A percentile compares a stretch with the other conserved stretches of the same genome.
phyloP scores from a whole-genome alignment of 2,888 invertebrate species.

The Amphipyra berbera region DNA sequence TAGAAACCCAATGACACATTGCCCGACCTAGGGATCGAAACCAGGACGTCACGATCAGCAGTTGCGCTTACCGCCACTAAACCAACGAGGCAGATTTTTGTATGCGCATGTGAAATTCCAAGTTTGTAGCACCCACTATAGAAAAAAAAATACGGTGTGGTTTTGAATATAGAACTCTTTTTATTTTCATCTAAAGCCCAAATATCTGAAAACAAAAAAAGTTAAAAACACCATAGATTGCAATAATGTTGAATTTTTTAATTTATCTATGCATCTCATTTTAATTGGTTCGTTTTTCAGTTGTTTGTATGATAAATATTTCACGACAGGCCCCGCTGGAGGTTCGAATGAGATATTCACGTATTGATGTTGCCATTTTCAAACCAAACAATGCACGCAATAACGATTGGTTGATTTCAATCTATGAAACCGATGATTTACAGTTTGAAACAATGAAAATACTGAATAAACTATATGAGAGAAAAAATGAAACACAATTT shows the following conservation, averaged over 20 bases:
- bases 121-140: too few relatives aligned
- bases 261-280: conserved; percentile 59
- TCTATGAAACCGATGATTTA: conserved; percentile 72
- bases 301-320: conserved; percentile 78
- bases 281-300: conserved; percentile 77
- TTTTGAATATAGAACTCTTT: too few relatives aligned
- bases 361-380: conserved; percentile 83
- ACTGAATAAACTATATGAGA: conserved; percentile 32
- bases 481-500: background rate
- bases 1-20: too few relatives aligned
- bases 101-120: too few relatives aligned
- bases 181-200: too few relatives aligned
- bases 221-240: background rate
- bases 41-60: too few relatives aligned
- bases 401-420: conserved; percentile 80
- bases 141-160: too few relatives aligned
- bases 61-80: too few relatives aligned
- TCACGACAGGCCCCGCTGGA: conserved; percentile 75
- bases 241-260: conserved; percentile 41
- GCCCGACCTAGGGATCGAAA: too few relatives aligned
- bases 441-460: conserved; percentile 57
- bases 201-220: background rate
- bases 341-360: conserved; percentile 82
- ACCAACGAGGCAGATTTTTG: too few relatives aligned
- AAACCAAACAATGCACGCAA: conserved; percentile 77